These are phyloP conservation scores for Stenolophus ochropezus DNA, from an alignment of 2,888 invertebrate species.

Conservation along the genomic window DNA sequence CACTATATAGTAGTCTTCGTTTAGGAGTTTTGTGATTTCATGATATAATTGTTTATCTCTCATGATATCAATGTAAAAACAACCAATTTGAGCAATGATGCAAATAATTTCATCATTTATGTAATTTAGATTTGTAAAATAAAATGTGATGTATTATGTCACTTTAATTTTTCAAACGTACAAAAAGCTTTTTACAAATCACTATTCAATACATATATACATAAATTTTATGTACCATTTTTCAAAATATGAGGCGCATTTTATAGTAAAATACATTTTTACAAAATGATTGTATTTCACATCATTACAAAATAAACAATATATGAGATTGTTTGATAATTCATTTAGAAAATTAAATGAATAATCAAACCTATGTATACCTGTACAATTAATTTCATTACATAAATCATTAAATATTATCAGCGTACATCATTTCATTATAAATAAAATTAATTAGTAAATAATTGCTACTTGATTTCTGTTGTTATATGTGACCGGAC, in stretches of 20 bases:
- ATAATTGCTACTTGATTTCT: slow-evolving; percentile 9
- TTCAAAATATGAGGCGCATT: slow-evolving; percentile 48
- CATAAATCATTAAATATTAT: slow-evolving; percentile 30
- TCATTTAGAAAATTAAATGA: slow-evolving; percentile 52
- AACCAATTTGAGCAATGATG: slow-evolving; percentile 48
- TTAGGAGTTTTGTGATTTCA: slow-evolving; percentile 29
- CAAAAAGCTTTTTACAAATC: slow-evolving; percentile 58
- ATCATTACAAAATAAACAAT: slow-evolving; percentile 55
- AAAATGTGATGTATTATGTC: slow-evolving; percentile 36
- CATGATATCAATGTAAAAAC: slow-evolving; percentile 50
- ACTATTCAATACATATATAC: slow-evolving; percentile 52
- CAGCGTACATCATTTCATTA: slow-evolving; percentile 33
- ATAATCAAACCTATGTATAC: slow-evolving; percentile 25
- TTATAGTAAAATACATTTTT: slow-evolving; percentile 59
- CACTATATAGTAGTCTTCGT: slow-evolving; percentile 46
- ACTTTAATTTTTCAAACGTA: slow-evolving; percentile 30
- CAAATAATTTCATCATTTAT: slow-evolving; percentile 22
- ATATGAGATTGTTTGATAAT: slow-evolving; percentile 21
- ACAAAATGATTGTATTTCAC: slow-evolving; percentile 61
- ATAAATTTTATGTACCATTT: slow-evolving; percentile 52
- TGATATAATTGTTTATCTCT: slow-evolving; percentile 49
- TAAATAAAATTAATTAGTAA: slow-evolving; percentile 15
- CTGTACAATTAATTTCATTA: slow-evolving; percentile 32
- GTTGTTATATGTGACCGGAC: slow-evolving; percentile 42
- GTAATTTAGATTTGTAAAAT: slow-evolving; percentile 16